These are phyloP conservation scores for Sipunculus nudus DNA, from an alignment of 2,888 invertebrate genomes.

Conservation along the genomic window DNA sequence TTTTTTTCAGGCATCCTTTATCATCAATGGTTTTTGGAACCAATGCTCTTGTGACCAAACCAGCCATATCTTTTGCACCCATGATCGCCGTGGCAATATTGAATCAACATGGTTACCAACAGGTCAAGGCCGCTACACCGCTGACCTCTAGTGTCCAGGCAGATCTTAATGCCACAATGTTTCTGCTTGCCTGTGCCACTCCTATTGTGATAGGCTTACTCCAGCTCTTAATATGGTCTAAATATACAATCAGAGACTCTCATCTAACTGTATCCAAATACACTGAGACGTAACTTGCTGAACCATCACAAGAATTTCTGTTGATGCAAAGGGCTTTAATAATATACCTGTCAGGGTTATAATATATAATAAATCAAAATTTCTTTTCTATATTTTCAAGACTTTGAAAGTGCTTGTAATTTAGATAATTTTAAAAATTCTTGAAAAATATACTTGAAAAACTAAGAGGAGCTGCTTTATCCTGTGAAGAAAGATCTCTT, in stretches of 20 bases:
- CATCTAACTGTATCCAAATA: conserved; percentile 19
- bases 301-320: too few species aligned
- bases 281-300: too few species aligned
- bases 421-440: too few species aligned
- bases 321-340: too few species aligned
- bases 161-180: conserved; percentile 48
- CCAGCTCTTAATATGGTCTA: conserved; percentile 52
- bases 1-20: conserved; percentile 56
- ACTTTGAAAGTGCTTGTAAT: too few species aligned
- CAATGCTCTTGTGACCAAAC: conserved; percentile 62
- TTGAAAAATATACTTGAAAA: too few species aligned
- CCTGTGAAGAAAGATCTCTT: too few species aligned
- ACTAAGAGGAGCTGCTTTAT: too few species aligned
- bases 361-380: too few species aligned
- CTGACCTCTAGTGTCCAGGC: conserved; percentile 5
- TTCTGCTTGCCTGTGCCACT: conserved; percentile 46
- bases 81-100: conserved; percentile 59
- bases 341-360: too few species aligned
- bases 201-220: conserved; percentile 48
- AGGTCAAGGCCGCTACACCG: not conserved
- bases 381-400: too few species aligned
- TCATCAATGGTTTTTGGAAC: conserved; percentile 62
- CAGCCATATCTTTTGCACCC: conserved; percentile 60
- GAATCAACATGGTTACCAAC: conserved; percentile 54
- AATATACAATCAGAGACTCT: conserved; percentile 41